Conservation (phyloP, 92 coral and sea anemone genomes). For the Desmophyllum pertusum region DNA sequence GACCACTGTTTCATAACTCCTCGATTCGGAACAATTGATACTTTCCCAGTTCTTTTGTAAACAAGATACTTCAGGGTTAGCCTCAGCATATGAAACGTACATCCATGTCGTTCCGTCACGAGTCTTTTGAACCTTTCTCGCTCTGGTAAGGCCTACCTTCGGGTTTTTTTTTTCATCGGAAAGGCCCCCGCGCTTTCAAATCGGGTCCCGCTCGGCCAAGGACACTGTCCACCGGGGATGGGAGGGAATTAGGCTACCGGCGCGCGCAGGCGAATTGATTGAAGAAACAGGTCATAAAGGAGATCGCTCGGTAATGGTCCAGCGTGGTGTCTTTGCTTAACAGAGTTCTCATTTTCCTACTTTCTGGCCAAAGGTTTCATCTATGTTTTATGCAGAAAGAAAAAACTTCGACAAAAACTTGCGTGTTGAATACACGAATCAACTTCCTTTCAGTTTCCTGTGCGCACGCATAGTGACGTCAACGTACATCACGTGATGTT, state of each 20-base stretch:
- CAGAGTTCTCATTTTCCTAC: slow-evolving; percentile 20
- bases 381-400: slow-evolving; percentile 21
- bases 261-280: slow-evolving; percentile 64
- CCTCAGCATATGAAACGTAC: slow-evolving; percentile 57
- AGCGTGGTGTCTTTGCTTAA: slow-evolving; percentile 70
- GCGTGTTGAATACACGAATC: slow-evolving; percentile 22
- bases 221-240: slow-evolving; percentile 45
- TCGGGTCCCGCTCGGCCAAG: slow-evolving; percentile 84
- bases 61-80: slow-evolving; percentile 67
- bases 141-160: slow-evolving; percentile 75
- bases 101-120: slow-evolving; percentile 89
- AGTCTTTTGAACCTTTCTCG: slow-evolving; percentile 81
- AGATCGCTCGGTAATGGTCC: slow-evolving; percentile 67
- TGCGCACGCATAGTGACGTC: slow-evolving; percentile 59
- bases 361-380: slow-evolving; percentile 31
- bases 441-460: slow-evolving; percentile 12
- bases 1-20: slow-evolving; percentile 75
- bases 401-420: neutral
- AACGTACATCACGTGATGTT: neutral
- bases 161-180: no score
- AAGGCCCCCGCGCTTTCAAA: slow-evolving; percentile 83
- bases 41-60: slow-evolving; percentile 84
- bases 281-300: slow-evolving; percentile 72
- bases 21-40: slow-evolving; percentile 87
- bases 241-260: slow-evolving; percentile 54